Conservation (phyloP, 2,888 invertebrate species). For the Scaptodrosophila latifasciaeformis region DNA sequence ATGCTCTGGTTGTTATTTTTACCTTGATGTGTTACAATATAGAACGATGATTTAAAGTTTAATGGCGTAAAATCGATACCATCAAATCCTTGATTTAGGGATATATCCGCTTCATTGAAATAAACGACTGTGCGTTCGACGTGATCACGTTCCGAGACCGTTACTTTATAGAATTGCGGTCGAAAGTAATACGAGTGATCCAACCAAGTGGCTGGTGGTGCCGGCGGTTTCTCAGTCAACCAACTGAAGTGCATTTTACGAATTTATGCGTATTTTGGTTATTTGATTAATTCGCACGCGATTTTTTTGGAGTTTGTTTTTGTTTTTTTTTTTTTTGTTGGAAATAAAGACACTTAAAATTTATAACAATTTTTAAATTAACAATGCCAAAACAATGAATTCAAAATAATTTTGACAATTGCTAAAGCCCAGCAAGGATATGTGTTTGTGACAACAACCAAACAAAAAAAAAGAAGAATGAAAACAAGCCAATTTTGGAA, state of each 20-base stretch:
- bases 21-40: constrained; percentile 76
- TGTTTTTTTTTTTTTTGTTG: constrained; percentile 19
- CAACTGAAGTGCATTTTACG: constrained; percentile 74
- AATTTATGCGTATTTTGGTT: constrained; percentile 24
- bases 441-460: constrained; percentile 11
- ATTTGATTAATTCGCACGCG: constrained; percentile 18
- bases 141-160: constrained; percentile 76
- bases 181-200: constrained; percentile 74
- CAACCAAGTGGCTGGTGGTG: constrained; percentile 77
- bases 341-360: constrained; percentile 75
- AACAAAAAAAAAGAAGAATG: neutral
- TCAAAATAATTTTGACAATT: no score
- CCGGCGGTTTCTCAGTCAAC: constrained; percentile 69
- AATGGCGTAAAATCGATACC: constrained; percentile 73
- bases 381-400: constrained; percentile 35
- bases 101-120: constrained; percentile 72
- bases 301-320: constrained; percentile 20
- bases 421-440: constrained; percentile 46
- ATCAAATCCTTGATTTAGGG: constrained; percentile 71
- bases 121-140: constrained; percentile 71
- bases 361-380: constrained; percentile 61
- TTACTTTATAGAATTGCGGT: constrained; percentile 73
- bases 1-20: no score
- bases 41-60: constrained; percentile 74
- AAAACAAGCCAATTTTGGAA: no score